Percentiles rank a stretch among this genome's conserved stretches.
phyloP scores from a whole-genome alignment of 2,888 invertebrate species.

The Autographa gamma region DNA sequence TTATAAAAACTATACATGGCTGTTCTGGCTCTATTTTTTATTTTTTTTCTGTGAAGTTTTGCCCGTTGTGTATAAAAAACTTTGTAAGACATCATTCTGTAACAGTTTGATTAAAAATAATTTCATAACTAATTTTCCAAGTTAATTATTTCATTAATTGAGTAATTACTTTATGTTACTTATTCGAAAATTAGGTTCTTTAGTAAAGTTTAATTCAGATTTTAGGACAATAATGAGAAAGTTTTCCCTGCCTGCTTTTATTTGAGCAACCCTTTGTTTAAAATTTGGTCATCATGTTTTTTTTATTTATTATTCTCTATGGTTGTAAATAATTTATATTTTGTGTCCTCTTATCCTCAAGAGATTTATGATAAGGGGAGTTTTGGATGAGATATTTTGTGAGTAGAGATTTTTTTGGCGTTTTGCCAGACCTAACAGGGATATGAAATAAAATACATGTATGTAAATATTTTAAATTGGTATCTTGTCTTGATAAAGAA shows the following conservation, averaged over 20 bases:
- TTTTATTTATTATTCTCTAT: not conserved
- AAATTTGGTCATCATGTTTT: not conserved
- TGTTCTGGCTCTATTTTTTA: no score
- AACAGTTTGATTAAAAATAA: no score
- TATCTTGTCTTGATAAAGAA: no score
- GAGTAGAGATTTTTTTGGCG: slow-evolving; percentile 27
- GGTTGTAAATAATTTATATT: slow-evolving; percentile 7
- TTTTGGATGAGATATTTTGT: slow-evolving; percentile 5
- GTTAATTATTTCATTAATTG: no score
- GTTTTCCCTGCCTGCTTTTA: slow-evolving; percentile 7
- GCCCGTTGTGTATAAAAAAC: no score
- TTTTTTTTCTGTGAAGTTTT: not conserved
- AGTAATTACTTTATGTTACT: no score
- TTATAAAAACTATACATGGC: no score
- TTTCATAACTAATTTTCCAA: no score
- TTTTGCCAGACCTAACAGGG: slow-evolving; percentile 23
- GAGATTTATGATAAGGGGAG: slow-evolving; percentile 28
- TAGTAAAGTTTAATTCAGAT: not conserved
- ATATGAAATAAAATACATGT: slow-evolving; percentile 17
- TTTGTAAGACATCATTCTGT: no score
- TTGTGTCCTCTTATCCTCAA: slow-evolving; percentile 16
- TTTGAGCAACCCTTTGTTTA: slow-evolving; percentile 2
- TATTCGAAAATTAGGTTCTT: no score
- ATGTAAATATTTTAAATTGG: slow-evolving; percentile 5
- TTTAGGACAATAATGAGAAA: not conserved